These are phyloP conservation scores for Malurus leucopterus DNA, from an alignment of 2,797 vertebrate genomes.

Conservation along the genomic window DNA sequence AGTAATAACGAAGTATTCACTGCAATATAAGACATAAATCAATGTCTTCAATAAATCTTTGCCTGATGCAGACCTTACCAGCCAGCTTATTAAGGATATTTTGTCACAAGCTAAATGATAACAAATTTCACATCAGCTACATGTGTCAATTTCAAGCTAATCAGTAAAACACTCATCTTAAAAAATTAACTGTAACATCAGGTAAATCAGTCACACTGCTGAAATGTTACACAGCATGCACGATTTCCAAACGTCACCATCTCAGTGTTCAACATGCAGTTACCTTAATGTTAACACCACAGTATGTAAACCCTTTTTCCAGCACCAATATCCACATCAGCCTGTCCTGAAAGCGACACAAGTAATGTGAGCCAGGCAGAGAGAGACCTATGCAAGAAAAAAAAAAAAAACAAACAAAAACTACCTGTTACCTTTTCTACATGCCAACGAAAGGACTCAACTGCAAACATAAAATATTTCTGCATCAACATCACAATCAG, in stretches of 20 bases:
- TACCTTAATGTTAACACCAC: conserved; percentile 95
- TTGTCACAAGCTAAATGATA: background rate
- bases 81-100: background rate
- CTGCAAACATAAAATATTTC: background rate
- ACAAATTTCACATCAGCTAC: background rate
- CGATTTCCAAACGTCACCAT: background rate
- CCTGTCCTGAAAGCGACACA: conserved; percentile 94
- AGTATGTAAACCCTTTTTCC: conserved; percentile 93
- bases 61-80: background rate
- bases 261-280: conserved; percentile 10
- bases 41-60: background rate
- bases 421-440: background rate
- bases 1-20: background rate
- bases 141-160: background rate
- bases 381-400: conserved; percentile 76
- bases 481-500: background rate
- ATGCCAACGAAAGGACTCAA: background rate
- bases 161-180: background rate
- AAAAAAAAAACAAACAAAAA: background rate
- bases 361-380: conserved; percentile 90
- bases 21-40: background rate
- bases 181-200: background rate
- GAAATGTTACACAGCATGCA: background rate
- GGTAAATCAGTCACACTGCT: background rate
- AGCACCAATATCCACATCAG: conserved; percentile 94